Base-by-base conservation (phyloP, 2,888 invertebrate genomes). In the Cacoxenus indagator region DNA sequence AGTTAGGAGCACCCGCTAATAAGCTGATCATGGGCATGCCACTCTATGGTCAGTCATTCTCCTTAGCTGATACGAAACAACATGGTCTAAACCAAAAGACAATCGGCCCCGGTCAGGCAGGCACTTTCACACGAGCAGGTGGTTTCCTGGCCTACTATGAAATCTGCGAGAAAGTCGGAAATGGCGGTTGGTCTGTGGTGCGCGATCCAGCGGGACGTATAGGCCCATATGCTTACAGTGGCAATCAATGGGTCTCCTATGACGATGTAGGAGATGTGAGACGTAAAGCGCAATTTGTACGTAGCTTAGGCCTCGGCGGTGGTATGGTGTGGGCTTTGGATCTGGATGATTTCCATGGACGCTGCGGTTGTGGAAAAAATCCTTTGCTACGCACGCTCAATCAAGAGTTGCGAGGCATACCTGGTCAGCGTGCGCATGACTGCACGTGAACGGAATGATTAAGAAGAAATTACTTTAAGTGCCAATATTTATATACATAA, bases 281-380 rank as follows among this genome's bases (percentile, higher is more conserved):
- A 66, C 88, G 91, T 65, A 92, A 93, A 76, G 90, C 92, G 0
- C 89, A 91, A 62, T 90, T 91, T 72, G 89, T 92, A 0, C 90
- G 91, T 70, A 87, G 89, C 9, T 85, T 91, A 37, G 90, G 91
- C 0, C 88, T 93, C 26, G 92, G 93, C 1, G 95, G 95, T 6
- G 93, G 92, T 8, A 94, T 94, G 89, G 89, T 94, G 22, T 95
- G 94, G 94, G 93, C 94, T 0, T 86, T 94, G 24, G 94, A 94
- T 87, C 88, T 94, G 76, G 95, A 95, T 83, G 94, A 94, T 85
- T 94, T 94, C 89, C 89, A 90, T 65, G 92, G 91, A 26, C 87
- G 88, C 57, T 94, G 94, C 84, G 91, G 92, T 5, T 93, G 93
- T 85, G 92, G 92, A 4, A 90, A 90, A 64, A 90, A 92, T 87